Percentiles rank a stretch among this genome's conserved stretches.
These are phyloP conservation scores for Apogon talboti DNA, from an alignment of 2,797 vertebrate genomes.

Conservation along the genomic window DNA sequence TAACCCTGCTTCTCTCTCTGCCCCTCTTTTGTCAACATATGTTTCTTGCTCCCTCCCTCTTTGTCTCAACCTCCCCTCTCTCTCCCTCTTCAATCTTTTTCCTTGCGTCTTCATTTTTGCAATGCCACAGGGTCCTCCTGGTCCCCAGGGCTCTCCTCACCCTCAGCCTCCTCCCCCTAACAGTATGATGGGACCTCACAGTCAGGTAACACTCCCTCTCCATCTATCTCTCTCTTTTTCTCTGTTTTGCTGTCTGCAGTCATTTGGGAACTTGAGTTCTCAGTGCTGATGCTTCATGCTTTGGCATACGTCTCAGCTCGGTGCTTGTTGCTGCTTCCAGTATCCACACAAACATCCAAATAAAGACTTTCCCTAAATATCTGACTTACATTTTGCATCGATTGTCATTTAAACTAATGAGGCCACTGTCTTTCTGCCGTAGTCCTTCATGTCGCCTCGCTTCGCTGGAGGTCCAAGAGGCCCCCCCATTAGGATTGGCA, in stretches of 20 bases:
- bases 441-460: slow-evolving; percentile 99
- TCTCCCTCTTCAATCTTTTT: slow-evolving; percentile 74
- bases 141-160: slow-evolving; percentile 99
- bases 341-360: slow-evolving; percentile 32
- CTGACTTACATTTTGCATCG: background rate
- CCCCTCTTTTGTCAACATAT: slow-evolving; percentile 47
- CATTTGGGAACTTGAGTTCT: slow-evolving; percentile 62
- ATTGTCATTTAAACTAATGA: slow-evolving; percentile 20
- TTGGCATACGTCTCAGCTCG: slow-evolving; percentile 70
- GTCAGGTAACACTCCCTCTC: slow-evolving; percentile 91
- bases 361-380: background rate
- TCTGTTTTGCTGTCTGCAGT: slow-evolving; percentile 53
- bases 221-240: slow-evolving; percentile 56
- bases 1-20: slow-evolving; percentile 86
- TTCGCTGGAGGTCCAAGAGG: slow-evolving; percentile 95
- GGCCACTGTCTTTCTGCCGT: slow-evolving; percentile 74
- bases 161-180: slow-evolving; percentile 99
- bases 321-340: slow-evolving; percentile 55
- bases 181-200: slow-evolving; percentile 99
- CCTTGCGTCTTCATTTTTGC: slow-evolving; percentile 86
- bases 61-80: slow-evolving; percentile 39
- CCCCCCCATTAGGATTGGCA: slow-evolving; percentile 97
- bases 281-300: slow-evolving; percentile 68
- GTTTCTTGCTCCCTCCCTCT: slow-evolving; percentile 44
- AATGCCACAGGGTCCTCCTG: slow-evolving; percentile 94